Base-by-base conservation (phyloP, 2,888 invertebrate genomes). In the Hydropsyche betteni region DNA sequence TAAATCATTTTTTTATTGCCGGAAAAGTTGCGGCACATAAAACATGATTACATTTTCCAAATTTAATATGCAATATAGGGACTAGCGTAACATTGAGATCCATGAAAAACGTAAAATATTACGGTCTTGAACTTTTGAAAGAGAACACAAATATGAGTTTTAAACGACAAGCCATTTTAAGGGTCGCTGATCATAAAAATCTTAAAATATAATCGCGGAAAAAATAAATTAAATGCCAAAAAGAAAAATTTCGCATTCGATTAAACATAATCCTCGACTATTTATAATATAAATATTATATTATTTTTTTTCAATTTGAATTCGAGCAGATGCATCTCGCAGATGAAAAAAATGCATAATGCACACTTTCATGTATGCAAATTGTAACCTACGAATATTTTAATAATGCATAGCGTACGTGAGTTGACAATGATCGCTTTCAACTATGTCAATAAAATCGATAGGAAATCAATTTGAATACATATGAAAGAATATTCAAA, bases 381-480 rank as follows among this genome's bases (percentile, higher is more conserved):
- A 70, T 70, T 70, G 70, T 12, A 53, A 64, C 64, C 8, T 58
- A 58, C 16, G 36, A 64, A 64, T 64, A 64, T 44, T 44, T 44
- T 44, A 64, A 64, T 33, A 61, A 51, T 51, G 16, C n/a, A 38
- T 38, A 36, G 10, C 69, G 50, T 51, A 50, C 50, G 16, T 16
- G 10, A 50, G 50, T 16, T 24, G 24, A 69, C 69, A 69, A 69
- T 69, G 51, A 44, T 51, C 51, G 50, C 38, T 68, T 36, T 68
- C 68, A 52, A 33, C 68, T 71, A 75, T 78, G 76, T 78, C 78
- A 75, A 78, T 78, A 78, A 44, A 44, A 78, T 78, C 78, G 75
- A 78, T 78, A 68, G 71, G 74, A 74, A 78, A 78, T 78, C 61
- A 58, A 76, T 76, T 75, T 74, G 68, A 76, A 64, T 64, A 64